Base-by-base conservation (phyloP, 2,113 vertebrate species). In the Nicator chloris region DNA sequence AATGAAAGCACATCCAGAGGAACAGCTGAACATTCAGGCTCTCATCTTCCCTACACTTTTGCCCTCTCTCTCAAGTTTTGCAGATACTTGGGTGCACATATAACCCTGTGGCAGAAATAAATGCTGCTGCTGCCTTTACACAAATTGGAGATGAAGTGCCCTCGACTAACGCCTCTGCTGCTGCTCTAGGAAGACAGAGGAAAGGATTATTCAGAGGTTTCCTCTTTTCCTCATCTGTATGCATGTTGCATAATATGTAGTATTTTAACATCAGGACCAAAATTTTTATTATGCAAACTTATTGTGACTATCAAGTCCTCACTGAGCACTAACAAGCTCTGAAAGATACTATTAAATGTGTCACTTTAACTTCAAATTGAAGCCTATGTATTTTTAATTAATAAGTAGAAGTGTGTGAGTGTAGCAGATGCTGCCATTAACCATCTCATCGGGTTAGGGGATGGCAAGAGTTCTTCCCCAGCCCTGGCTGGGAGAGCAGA, bases 351-450 rank as follows among this genome's bases (percentile, higher is more conserved):
- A 91, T 88, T 90, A 50, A 76, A 61, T 12, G 5, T 87, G 69
- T 95, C 93, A 69, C 86, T 96, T 90, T 88, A 80, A 88, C 93
- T 95, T 95, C 85, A 73, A 45, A 92, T 80, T 90, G 82, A 88
- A 90, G 65, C 66, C 57, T 92, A 79, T 86, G 35, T 80, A 59
- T 84, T 95, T 97, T 96, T 95, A 97, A 97, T 95, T 97, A 96
- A 90, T 82, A 85, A 72, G 70, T 57, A 93, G 88, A 93, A 63
- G 53, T 12, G 37, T 44, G 86, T 69, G 77, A 96, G 85, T 20
- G 57, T 49, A 73, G 69, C 77, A 90, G 79, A 81, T 2, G 71
- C 83, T 94, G 87, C 76, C 70, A 93, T 88, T 95, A 96, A 57
- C 68, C 51, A 89, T 76, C 68, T 89, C 47, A 76, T 4, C 1